Evolutionary conservation across 2,888 invertebrate genomes (phyloP), one percentile per base, ranked within the genome.

Genomic region (Cantharis rustica): DNA sequence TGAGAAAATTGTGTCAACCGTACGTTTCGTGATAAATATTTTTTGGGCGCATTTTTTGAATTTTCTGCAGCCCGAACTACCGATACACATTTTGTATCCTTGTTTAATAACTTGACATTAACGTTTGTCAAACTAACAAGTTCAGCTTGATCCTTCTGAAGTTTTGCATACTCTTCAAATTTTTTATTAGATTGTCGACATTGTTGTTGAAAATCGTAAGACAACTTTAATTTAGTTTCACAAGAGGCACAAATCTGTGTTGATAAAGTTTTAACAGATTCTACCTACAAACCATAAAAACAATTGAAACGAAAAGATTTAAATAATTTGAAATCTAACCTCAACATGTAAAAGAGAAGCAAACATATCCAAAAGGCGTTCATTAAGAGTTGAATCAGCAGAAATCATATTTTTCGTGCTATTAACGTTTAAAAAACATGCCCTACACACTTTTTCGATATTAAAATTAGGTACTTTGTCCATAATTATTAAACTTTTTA

Each of bases 131-230:
- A 31, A 31, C 31, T 31, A 31, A 7, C 47, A 47, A 47, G n/a
- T n/a, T 47, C n/a, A 47, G 7, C 47, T 47, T 13, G 68, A 1
- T 70, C 63, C 66, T 68, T 23, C 10, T 72, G 16, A 7, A 63
- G 71, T 15, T 68, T 62, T n/a, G 77, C 70, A 47, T 73, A 76
- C 16, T 70, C 69, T 69, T 75, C 68, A n/a, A 82, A 68, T 16
- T 80, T 75, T 71, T 79, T 72, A 64, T 82, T 82, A 9, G 85
- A 84, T 78, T 82, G 82, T 71, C 80, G 81, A 70, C 83, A 82
- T 70, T 82, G 75, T 77, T 82, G 80, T 73, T 82, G 82, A 71
- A 85, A 84, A 69, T 82, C 81, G 70, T 81, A 84, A 10, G 83
- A 84, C 20, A 79, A 78, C 61, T 75, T 81, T 68, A 86, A 78